A percentile compares a stretch with the other conserved stretches of the same genome.
Conservation (phyloP, 1,140 invertebrate genomes). For the Caenorhabditis elegans region DNA sequence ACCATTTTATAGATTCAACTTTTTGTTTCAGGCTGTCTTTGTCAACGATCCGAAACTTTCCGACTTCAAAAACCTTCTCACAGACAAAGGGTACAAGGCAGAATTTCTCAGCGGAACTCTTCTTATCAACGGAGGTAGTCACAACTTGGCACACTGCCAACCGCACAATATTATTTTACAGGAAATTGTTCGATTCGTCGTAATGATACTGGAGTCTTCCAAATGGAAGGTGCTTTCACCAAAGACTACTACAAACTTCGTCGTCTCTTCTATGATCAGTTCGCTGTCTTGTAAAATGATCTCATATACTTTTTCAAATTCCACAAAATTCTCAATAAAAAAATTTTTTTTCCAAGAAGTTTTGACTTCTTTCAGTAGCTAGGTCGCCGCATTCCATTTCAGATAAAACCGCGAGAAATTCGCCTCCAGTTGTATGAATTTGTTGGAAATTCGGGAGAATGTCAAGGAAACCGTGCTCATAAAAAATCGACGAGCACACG, state of each 20-base stretch:
- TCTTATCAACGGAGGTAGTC: slow-evolving; percentile 79
- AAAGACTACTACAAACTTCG: slow-evolving; percentile 93
- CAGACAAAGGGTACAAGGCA: slow-evolving; percentile 80
- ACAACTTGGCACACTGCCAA: not conserved
- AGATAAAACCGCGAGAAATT: not conserved
- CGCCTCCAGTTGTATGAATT: not conserved
- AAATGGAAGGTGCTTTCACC: slow-evolving; percentile 87
- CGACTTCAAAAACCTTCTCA: slow-evolving; percentile 93
- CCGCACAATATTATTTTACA: not conserved
- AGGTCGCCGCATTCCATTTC: not conserved
- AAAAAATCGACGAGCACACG: too few species aligned
- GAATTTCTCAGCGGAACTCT: slow-evolving; percentile 92
- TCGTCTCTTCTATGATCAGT: slow-evolving; percentile 90
- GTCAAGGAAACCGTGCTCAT: not conserved
- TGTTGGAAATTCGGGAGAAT: not conserved
- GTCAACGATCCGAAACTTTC: slow-evolving; percentile 92
- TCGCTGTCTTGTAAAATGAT: slow-evolving; percentile 83
- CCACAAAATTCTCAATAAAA: not conserved
- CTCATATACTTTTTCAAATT: not conserved
- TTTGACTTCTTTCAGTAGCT: not conserved
- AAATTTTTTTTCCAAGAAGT: not conserved
- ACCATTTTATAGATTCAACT: not conserved
- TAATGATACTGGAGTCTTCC: slow-evolving; percentile 84
- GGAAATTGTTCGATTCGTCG: slow-evolving; percentile 80
- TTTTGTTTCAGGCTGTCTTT: slow-evolving; percentile 74